Conservation (phyloP, 2,797 vertebrate genomes). For the Tadarida brasiliensis region DNA sequence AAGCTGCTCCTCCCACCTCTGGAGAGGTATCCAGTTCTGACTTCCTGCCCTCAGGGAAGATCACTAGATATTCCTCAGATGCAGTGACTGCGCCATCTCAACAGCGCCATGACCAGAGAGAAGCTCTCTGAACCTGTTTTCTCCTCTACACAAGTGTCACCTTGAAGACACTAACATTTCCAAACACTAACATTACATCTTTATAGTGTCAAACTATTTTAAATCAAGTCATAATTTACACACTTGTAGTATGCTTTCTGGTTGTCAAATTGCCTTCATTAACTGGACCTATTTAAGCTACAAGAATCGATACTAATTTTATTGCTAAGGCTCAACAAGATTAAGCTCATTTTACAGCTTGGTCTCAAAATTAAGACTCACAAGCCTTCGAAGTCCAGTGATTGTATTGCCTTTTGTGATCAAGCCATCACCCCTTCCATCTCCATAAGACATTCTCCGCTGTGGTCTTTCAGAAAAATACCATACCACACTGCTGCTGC, state of each 20-base stretch:
- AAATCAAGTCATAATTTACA: not conserved
- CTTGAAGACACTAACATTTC: not conserved
- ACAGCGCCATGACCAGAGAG: no score
- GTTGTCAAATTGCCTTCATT: not conserved
- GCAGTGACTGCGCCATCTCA: not conserved
- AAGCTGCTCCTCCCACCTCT: not conserved
- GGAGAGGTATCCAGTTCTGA: not conserved
- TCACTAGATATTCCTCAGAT: not conserved
- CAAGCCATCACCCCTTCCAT: not conserved
- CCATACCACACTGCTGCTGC: not conserved
- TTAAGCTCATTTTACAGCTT: not conserved
- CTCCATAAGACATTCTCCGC: not conserved
- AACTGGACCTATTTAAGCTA: not conserved
- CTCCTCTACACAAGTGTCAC: not conserved
- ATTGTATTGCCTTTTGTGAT: not conserved
- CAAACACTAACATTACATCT: not conserved
- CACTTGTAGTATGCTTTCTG: not conserved
- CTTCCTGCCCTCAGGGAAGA: not conserved
- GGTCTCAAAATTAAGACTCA: not conserved
- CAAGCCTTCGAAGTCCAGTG: not conserved
- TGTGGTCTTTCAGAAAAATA: not conserved
- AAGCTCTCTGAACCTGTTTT: not conserved
- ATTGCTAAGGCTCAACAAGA: not conserved
- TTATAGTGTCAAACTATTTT: not conserved
- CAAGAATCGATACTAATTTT: not conserved